These are phyloP conservation scores for Himalopsyche kuldschensis DNA, from an alignment of 2,888 invertebrate genomes.

Conservation along the genomic window DNA sequence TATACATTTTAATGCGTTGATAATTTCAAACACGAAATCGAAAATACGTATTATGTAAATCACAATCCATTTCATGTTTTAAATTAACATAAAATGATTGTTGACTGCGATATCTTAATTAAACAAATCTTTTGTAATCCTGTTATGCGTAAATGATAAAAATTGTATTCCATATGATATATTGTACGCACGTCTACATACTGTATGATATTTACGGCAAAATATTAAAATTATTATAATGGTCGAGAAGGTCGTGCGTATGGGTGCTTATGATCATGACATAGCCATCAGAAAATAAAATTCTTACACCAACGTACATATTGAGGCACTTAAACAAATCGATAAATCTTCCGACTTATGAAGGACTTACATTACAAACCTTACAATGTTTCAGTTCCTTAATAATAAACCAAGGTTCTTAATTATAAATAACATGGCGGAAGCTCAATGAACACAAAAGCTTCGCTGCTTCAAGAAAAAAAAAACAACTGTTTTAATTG, in stretches of 20 bases:
- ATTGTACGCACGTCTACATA: neutral
- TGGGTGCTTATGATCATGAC: neutral
- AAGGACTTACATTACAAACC: neutral
- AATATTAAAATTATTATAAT: neutral
- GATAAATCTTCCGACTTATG: neutral
- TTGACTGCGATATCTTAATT: no score
- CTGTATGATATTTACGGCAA: neutral
- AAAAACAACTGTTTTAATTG: slow-evolving; percentile 9
- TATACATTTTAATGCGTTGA: neutral
- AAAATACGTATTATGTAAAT: neutral
- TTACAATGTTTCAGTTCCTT: neutral
- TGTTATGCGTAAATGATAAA: no score
- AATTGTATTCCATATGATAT: neutral
- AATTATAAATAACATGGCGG: neutral
- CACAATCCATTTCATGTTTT: no score
- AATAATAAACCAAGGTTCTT: neutral
- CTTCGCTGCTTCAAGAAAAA: neutral
- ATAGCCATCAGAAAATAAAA: neutral
- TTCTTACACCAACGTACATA: neutral
- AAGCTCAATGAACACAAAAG: neutral
- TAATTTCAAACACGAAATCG: neutral
- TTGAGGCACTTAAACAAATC: neutral
- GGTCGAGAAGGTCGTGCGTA: neutral
- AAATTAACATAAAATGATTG: no score
- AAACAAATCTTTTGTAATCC: no score